phyloP scores from a whole-genome alignment of 2,797 vertebrate genomes.

The Poeciliopsis presidionis region DNA sequence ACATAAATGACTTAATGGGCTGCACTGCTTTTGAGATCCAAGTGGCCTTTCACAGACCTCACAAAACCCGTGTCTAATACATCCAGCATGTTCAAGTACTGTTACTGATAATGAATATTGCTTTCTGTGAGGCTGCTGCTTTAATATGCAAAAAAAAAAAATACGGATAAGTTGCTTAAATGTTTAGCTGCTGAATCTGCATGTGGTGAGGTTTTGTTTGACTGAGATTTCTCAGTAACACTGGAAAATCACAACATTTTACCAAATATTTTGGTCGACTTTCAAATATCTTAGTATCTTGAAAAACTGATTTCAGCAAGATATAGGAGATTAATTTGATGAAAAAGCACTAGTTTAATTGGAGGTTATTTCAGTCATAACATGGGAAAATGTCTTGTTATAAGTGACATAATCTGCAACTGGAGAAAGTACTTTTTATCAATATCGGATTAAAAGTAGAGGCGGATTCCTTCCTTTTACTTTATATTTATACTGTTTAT shows the following conservation, averaged over 20 bases:
- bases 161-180: conserved; percentile 49
- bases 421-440: too few species aligned
- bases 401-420: too few species aligned
- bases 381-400: too few species aligned
- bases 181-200: conserved; percentile 47
- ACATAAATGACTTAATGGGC: conserved; percentile 66
- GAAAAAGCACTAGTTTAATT: too few species aligned
- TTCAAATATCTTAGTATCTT: too few species aligned
- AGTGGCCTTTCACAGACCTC: conserved; percentile 43
- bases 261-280: too few species aligned
- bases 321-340: too few species aligned
- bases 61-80: conserved; percentile 31
- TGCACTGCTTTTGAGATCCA: conserved; percentile 39
- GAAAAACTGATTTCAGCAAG: too few species aligned
- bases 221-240: conserved; percentile 22
- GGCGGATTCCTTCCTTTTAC: background rate
- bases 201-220: conserved; percentile 34
- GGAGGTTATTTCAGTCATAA: too few species aligned
- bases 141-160: conserved; percentile 39
- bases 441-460: background rate
- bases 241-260: too few species aligned
- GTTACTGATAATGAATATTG: conserved; percentile 61
- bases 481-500: background rate
- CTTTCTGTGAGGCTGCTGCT: conserved; percentile 44
- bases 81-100: conserved; percentile 44